These are phyloP conservation scores for Endotricha flammealis DNA, from an alignment of 2,888 invertebrate species.

Conservation along the genomic window DNA sequence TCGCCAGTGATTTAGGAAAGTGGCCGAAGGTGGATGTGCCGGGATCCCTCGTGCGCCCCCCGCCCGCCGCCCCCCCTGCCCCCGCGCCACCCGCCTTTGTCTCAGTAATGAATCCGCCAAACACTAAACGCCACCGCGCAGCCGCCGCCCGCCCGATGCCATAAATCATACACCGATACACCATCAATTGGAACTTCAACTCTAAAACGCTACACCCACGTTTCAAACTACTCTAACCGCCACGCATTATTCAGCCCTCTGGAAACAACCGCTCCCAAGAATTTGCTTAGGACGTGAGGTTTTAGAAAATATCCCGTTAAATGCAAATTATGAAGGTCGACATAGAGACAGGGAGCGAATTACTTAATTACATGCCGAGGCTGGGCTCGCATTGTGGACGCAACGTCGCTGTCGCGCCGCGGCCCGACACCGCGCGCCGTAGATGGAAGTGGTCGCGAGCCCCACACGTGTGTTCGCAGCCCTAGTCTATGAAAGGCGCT, in stretches of 20 bases:
- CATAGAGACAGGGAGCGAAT: slow-evolving; percentile 47
- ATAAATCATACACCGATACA: slow-evolving; percentile 53
- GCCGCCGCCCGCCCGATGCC: slow-evolving; percentile 48
- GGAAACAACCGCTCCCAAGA: slow-evolving; percentile 19
- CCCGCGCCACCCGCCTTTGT: slow-evolving; percentile 50
- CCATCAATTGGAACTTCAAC: slow-evolving; percentile 45
- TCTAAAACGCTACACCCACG: slow-evolving; percentile 19
- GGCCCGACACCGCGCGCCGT: not conserved
- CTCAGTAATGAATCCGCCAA: slow-evolving; percentile 76
- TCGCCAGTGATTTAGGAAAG: slow-evolving; percentile 72
- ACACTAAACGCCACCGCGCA: slow-evolving; percentile 70
- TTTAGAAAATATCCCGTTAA: slow-evolving; percentile 59
- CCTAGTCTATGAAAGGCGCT: slow-evolving; percentile 26
- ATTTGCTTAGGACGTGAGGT: slow-evolving; percentile 61
- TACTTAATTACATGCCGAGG: slow-evolving; percentile 36
- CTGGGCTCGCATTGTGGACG: slow-evolving; percentile 7
- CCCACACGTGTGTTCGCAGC: slow-evolving; percentile 21
- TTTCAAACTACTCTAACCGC: slow-evolving; percentile 12
- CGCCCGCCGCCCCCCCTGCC: slow-evolving; percentile 20
- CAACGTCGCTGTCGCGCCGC: not conserved
- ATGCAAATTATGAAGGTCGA: slow-evolving; percentile 60
- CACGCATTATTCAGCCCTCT: slow-evolving; percentile 12
- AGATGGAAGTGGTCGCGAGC: slow-evolving; percentile 8
- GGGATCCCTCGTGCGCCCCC: slow-evolving; percentile 29
- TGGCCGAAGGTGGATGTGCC: slow-evolving; percentile 42